Evolutionary conservation across 1,140 invertebrate genomes (phyloP).

Genomic region (Drosophila burlai): DNA sequence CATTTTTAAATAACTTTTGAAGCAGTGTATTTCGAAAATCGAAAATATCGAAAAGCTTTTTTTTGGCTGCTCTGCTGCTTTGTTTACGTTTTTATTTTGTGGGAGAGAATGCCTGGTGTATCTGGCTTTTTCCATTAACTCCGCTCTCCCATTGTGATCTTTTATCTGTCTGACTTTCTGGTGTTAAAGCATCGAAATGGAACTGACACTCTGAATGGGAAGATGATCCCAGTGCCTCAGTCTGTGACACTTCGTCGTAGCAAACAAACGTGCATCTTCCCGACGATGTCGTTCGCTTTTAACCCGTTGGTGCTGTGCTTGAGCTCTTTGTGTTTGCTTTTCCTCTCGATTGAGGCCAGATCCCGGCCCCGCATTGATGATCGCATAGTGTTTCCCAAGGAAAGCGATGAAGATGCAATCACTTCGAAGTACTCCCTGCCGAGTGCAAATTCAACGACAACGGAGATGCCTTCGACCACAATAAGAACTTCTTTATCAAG

Average conservation of each 20-base stretch:
- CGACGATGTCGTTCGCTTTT: conserved; percentile 4
- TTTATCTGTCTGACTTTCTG: conserved; percentile 30
- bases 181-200: background rate
- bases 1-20: background rate
- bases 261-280: conserved; percentile 51
- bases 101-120: conserved; percentile 2
- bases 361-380: conserved; percentile 26
- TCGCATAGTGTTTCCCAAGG: conserved; percentile 65
- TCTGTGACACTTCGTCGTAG: conserved; percentile 50
- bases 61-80: conserved; percentile 17
- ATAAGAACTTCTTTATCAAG: background rate
- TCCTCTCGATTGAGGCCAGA: conserved; percentile 26
- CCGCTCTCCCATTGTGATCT: conserved; percentile 1
- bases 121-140: conserved; percentile 17
- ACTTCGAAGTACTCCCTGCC: background rate
- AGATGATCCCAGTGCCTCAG: conserved; percentile 44
- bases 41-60: conserved; percentile 18
- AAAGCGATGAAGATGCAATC: conserved; percentile 6
- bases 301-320: conserved; percentile 17
- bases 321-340: conserved; percentile 21
- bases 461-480: background rate
- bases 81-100: conserved; percentile 41
- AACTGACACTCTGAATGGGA: conserved; percentile 1
- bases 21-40: conserved; percentile 9
- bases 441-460: background rate